Evolutionary conservation across 1,140 invertebrate species (phyloP).

Genomic region (Copidosoma floridanum): DNA sequence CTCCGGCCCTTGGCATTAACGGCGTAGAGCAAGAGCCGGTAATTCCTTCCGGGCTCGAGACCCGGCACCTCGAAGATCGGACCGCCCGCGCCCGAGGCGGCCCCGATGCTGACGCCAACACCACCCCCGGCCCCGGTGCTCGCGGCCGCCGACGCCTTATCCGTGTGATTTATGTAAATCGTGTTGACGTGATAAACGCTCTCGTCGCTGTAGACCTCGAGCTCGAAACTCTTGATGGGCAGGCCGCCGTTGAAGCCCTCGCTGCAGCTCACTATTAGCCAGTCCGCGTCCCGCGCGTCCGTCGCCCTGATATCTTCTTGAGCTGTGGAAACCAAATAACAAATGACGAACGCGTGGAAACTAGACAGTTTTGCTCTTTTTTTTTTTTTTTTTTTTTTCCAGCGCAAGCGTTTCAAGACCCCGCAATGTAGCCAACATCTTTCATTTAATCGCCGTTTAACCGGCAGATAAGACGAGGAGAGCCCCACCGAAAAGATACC

Average conservation of each 20-base stretch:
- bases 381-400: no score
- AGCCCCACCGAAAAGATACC: not conserved
- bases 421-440: no score
- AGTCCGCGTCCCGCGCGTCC: conserved; percentile 68
- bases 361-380: no score
- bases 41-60: conserved; percentile 72
- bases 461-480: no score
- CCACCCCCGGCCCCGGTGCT: not conserved
- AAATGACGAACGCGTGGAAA: no score
- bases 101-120: not conserved
- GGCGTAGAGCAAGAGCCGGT: conserved; percentile 74
- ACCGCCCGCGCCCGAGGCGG: conserved; percentile 48
- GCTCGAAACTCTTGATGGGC: conserved; percentile 77
- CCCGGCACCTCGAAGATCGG: conserved; percentile 72
- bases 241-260: conserved; percentile 84
- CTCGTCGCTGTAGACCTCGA: conserved; percentile 65
- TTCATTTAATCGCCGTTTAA: no score
- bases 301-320: conserved; percentile 71
- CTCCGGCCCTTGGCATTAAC: conserved; percentile 82
- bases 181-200: conserved; percentile 45
- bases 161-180: conserved; percentile 43
- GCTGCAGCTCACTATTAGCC: conserved; percentile 73
- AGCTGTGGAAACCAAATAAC: no score
- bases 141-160: not conserved
- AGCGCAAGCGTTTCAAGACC: no score